phyloP scores from a whole-genome alignment of 2,113 vertebrate genomes.

The Aphelocoma coerulescens region DNA sequence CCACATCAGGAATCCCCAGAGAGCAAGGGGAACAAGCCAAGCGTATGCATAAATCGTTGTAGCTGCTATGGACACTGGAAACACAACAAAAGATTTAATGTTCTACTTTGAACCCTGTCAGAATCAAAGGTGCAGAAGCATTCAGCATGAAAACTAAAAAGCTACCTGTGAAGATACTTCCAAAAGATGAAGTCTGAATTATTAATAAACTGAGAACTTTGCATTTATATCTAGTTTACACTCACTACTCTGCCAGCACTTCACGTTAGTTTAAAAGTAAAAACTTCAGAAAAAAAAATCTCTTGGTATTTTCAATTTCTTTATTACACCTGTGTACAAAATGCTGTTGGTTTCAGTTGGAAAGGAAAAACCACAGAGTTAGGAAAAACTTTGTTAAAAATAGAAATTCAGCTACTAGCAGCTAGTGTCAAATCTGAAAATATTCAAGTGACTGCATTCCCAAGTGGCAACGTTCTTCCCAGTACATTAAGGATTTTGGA shows the following conservation, averaged over 20 bases:
- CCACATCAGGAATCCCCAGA: conserved; percentile 95
- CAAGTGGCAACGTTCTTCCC: neutral
- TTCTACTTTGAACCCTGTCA: neutral
- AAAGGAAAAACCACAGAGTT: neutral
- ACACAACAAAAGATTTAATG: neutral
- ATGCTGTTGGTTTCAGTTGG: accelerated
- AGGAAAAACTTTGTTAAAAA: neutral
- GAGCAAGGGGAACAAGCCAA: conserved; percentile 89
- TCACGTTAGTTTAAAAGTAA: neutral
- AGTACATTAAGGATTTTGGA: neutral
- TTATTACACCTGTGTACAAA: neutral
- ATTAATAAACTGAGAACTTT: neutral
- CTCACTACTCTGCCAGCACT: neutral
- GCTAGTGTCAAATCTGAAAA: neutral
- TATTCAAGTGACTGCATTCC: neutral
- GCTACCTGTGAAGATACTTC: neutral
- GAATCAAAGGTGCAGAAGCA: neutral
- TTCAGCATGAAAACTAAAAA: neutral
- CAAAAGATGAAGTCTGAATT: neutral
- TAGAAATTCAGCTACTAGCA: neutral
- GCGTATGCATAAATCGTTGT: conserved; percentile 91
- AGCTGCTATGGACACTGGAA: conserved; percentile 91
- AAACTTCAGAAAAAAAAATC: neutral
- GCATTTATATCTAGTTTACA: neutral
- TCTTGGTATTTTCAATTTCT: neutral